Evolutionary conservation across 2,113 vertebrate species (phyloP), one percentile per base, ranked within the genome.

Genomic region (Phoxinus phoxinus): DNA sequence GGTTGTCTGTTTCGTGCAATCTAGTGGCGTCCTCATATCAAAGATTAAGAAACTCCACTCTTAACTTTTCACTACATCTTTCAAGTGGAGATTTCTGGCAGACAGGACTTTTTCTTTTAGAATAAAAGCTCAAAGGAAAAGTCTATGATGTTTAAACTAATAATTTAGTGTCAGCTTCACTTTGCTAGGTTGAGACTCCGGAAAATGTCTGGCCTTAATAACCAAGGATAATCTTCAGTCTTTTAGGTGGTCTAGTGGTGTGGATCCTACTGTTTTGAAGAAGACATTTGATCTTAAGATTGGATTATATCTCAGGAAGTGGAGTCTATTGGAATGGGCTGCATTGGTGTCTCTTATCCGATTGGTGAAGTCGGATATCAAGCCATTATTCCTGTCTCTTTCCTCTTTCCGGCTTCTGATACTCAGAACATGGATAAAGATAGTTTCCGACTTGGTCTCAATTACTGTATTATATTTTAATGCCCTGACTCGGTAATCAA

Each of bases 281-380:
- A 72, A 3, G 81, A 83, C 48, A 83, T 83, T 35, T 32, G 81
- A 83, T 83, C 81, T 58, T 58, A 30, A 83, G 81, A 83, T 83
- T 83, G 65, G 51, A 83, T 83, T 72, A 72, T 72, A 58, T 83
- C 81, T 83, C 81, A 53, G 81, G 81, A 83, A 58, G 65, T 73
- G 27, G 23, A 73, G 46, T 83, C 48, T 83, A 27, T 41, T 72
- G 46, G 48, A 13, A 41, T 65, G 27, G 13, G 61, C 44, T 67
- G 27, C 32, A 69, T 37, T 37, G 61, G 81, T 71, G 59, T 82
- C 69, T 83, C 53, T 81, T 86, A 81, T 86, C 78, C 19, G 32
- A 72, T 58, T 83, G 81, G 46, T 83, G 81, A 83, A 72, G 81
- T 83, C 9, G 30, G 81, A 83, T 83, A 83, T 71, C 81, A 83